Evolutionary conservation across 2,113 vertebrate species (phyloP).

Genomic region (Cochlearius cochlearius): DNA sequence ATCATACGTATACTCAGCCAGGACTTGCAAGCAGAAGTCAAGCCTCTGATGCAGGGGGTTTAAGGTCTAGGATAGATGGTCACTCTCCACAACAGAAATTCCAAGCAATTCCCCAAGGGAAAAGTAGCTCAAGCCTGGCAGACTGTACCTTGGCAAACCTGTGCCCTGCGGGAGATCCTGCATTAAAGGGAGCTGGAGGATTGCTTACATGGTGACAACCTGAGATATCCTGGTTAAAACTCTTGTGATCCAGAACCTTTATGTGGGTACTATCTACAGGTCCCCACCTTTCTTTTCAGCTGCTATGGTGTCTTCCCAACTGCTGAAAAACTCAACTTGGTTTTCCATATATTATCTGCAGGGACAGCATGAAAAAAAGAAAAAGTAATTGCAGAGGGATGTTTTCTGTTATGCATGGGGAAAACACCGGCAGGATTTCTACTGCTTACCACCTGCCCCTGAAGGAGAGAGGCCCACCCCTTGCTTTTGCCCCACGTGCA

Average conservation of each 20-base stretch:
- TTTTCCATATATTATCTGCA: not conserved
- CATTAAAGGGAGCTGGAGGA: not conserved
- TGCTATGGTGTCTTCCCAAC: not conserved
- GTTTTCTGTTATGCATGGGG: not conserved
- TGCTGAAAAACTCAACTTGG: not conserved
- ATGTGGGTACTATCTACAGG: not conserved
- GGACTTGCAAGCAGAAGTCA: not conserved
- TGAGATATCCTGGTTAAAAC: not conserved
- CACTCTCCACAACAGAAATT: not conserved
- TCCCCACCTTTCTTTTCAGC: not conserved
- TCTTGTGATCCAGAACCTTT: not conserved
- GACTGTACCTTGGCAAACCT: not conserved
- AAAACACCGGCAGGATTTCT: not conserved
- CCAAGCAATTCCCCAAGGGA: not conserved
- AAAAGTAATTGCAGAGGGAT: not conserved
- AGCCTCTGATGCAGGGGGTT: not conserved
- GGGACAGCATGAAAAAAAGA: not conserved
- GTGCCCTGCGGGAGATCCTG: not conserved
- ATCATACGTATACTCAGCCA: fast-evolving
- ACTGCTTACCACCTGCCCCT: not conserved
- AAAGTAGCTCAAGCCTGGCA: not conserved
- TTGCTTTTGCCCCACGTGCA: not conserved
- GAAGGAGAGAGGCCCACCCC: not conserved
- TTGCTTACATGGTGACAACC: not conserved
- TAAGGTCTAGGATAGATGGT: not conserved